Conservation (phyloP, 2,888 invertebrate species). For the Odontothrips loti region DNA sequence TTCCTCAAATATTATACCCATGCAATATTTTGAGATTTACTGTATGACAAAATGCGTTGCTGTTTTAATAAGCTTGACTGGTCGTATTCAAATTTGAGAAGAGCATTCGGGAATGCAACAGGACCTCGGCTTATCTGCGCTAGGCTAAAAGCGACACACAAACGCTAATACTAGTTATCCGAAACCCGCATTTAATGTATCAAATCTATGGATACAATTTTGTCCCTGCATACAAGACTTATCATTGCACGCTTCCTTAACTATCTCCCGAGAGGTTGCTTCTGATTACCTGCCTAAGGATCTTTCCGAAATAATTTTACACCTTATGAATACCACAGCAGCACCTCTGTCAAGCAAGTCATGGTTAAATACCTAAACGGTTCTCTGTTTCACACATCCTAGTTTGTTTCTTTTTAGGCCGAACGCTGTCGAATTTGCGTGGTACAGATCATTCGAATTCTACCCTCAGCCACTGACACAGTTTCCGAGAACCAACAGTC, state of each 20-base stretch:
- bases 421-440: no score
- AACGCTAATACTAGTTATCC: neutral
- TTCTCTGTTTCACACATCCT: neutral
- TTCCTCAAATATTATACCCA: slow-evolving; percentile 12
- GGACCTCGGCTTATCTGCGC: neutral
- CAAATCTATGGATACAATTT: neutral
- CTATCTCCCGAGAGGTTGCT: no score
- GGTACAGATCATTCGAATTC: no score
- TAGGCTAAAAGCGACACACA: slow-evolving; percentile 18
- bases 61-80: neutral
- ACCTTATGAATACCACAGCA: neutral
- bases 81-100: neutral
- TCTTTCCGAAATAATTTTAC: neutral
- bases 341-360: slow-evolving; percentile 12
- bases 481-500: no score
- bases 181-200: no score
- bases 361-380: neutral
- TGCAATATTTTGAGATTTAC: slow-evolving; percentile 4
- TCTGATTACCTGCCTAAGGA: neutral
- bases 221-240: neutral
- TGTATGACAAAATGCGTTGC: neutral
- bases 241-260: no score
- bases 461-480: no score
- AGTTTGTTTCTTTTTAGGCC: no score
- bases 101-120: neutral